Base-by-base conservation (phyloP, 2,113 vertebrate species). In the Callorhinus ursinus region DNA sequence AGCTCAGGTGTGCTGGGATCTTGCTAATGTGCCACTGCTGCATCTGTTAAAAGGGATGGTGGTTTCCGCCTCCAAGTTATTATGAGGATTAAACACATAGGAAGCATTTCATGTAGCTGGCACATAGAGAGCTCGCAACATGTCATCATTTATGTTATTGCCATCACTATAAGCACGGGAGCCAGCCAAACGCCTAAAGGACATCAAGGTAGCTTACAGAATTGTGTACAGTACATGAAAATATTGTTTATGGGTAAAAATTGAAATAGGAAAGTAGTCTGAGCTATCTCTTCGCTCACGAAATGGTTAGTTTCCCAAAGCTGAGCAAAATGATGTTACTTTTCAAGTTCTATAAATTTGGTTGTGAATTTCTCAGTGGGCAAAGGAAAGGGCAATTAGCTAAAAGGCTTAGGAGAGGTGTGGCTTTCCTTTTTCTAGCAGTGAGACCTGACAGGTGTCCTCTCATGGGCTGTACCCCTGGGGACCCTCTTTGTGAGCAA, bases 1-100 rank as follows among this genome's bases (percentile, higher is more conserved):
- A 42, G 18, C 39, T 22, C 22, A 6, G 67, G 13, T 4, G 0
- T 0, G 1, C 2, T 74, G 24, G 0, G 22, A 46, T 46, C 19
- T 53, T 33, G 18, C 19, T n/a, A 7, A 24, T 2, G 12, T 21
- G 36, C 2, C 19, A 6, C 14, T n/a, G 24, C 77, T 61, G 21
- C 22, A 31, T 19, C 36, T 31, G 28, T 49, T 28, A 16, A 67
- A 55, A 4, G 53, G 11, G 72, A 15, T 4, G 13, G 26, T 42
- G 14, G 2, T 10, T 5, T 69, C 76, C 18, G 18, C 4, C 2
- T 88, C n/a, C 36, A 67, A 3, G 15, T 92, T 57, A 57, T 39
- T 24, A 51, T 33, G 42, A 46, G 24, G 28, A 82, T 87, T 46
- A 61, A 76, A 22, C 3, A 36, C 12, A 11, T 2, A 49, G 42